Percentiles rank a stretch among this genome's conserved stretches.
Conservation (phyloP, 2,113 vertebrate species). For the Oenanthe melanoleuca region DNA sequence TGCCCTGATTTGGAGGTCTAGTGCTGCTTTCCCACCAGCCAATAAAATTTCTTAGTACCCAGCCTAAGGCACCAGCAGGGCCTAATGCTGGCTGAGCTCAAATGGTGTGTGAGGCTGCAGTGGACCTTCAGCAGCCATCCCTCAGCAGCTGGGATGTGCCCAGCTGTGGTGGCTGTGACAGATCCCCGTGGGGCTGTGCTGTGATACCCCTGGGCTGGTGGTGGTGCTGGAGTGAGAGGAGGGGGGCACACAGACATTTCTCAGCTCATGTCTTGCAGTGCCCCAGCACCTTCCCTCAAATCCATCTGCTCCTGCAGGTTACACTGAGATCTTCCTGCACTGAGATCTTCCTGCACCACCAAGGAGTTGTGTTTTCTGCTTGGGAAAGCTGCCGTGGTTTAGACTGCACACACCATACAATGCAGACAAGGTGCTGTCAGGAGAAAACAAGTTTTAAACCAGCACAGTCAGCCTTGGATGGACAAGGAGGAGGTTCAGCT, state of each 20-base stretch:
- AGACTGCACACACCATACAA: neutral
- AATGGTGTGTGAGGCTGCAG: neutral
- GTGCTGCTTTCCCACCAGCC: neutral
- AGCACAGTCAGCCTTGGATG: neutral
- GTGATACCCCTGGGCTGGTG: neutral
- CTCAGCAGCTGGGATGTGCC: neutral
- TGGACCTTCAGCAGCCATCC: neutral
- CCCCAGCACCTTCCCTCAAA: neutral
- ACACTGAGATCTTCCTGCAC: neutral
- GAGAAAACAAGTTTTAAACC: neutral
- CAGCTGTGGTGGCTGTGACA: neutral
- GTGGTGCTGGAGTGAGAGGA: neutral
- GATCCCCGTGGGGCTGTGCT: accelerated
- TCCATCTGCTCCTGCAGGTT: neutral
- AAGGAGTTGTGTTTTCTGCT: neutral
- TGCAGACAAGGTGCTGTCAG: neutral
- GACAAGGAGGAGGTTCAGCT: neutral
- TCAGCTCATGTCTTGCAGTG: neutral
- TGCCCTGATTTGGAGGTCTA: accelerated
- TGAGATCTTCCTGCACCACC: neutral
- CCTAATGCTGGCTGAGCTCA: neutral
- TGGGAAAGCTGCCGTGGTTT: neutral
- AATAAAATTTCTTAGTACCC: neutral
- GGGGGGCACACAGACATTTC: accelerated
- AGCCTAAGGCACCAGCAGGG: neutral